Base-by-base conservation (phyloP, 2,888 invertebrate genomes). In the Sesia apiformis region DNA sequence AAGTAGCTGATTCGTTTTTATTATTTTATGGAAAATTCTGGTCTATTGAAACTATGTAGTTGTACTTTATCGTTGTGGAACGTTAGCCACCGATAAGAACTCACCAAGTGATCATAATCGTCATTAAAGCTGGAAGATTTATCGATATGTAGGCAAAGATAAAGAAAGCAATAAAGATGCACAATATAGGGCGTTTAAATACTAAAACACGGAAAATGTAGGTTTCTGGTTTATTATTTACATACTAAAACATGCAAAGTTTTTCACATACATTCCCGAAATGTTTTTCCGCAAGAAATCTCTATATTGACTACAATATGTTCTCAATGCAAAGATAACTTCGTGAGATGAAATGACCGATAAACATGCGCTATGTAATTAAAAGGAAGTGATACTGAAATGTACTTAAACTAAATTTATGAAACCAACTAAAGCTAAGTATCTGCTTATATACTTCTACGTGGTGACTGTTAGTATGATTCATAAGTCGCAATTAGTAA, bases 381-480 rank as follows among this genome's bases (percentile, higher is more conserved):
- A 64, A 65, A 70, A 59, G 64, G 60, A 52, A 40, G 46, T 61
- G 63, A 72, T 64, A 76, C 74, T 73, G 76, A 76, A 71, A 76
- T 81, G 73, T 69, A 58, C 65, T 63, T 62, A 23, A 57, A 63
- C 65, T 63, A 62, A 62, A 58, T 57, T 56, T 63, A 67, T 70
- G 70, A 56, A 53, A 67, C 81, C 84, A 82, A n/a, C 43, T 43
- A 43, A 43, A 46, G 8, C 46, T 46, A 46, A 46, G n/a, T 23
- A 46, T 2, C 23, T 1, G 23, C 23, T 23, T 23, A 23, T 23
- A 23, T 23, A 23, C 4, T 46, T 46, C 76, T 60, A 69, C 67
- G 66, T 63, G 61, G 80, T 84, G 81, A 74, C 54, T 52, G 81
- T 85, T 84, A 82, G 82, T 84, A 74, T 68, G 73, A 63, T 66